These are phyloP conservation scores for Phrynocephalus forsythii DNA, from an alignment of 2,797 vertebrate genomes.

Conservation along the genomic window DNA sequence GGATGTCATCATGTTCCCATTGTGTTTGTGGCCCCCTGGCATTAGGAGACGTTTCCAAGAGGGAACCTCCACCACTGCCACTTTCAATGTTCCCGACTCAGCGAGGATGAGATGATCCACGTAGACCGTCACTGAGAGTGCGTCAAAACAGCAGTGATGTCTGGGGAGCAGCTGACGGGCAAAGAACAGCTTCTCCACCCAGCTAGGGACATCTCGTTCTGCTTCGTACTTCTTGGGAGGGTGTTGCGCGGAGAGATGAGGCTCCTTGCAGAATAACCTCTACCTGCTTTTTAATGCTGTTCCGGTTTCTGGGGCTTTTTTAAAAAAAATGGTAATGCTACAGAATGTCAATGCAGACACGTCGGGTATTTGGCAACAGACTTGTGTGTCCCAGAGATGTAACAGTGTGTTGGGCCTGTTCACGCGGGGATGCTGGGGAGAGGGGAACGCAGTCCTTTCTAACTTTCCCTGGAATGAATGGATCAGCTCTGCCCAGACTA, in stretches of 20 bases:
- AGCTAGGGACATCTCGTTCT: constrained; percentile 50
- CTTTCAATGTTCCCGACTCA: neutral
- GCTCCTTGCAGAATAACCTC: constrained; percentile 46
- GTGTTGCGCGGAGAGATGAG: constrained; percentile 54
- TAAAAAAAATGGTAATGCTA: no score
- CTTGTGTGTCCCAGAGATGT: neutral
- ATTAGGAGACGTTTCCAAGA: neutral
- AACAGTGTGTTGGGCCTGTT: neutral
- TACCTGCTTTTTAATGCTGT: neutral
- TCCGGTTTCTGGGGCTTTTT: no score
- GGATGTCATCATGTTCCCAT: neutral
- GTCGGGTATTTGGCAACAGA: neutral
- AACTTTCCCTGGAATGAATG: no score
- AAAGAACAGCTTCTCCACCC: neutral
- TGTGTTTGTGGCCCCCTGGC: neutral
- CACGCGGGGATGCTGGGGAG: neutral
- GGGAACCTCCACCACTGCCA: neutral
- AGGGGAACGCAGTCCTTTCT: no score
- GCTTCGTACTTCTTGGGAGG: constrained; percentile 41
- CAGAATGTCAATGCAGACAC: neutral
- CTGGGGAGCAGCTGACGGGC: constrained; percentile 46
- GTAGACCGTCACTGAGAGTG: neutral
- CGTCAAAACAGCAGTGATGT: neutral
- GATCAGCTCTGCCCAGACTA: no score
- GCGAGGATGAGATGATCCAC: neutral